These are phyloP conservation scores for Luffia ferchaultella DNA, from an alignment of 2,888 invertebrate genomes.

Conservation along the genomic window DNA sequence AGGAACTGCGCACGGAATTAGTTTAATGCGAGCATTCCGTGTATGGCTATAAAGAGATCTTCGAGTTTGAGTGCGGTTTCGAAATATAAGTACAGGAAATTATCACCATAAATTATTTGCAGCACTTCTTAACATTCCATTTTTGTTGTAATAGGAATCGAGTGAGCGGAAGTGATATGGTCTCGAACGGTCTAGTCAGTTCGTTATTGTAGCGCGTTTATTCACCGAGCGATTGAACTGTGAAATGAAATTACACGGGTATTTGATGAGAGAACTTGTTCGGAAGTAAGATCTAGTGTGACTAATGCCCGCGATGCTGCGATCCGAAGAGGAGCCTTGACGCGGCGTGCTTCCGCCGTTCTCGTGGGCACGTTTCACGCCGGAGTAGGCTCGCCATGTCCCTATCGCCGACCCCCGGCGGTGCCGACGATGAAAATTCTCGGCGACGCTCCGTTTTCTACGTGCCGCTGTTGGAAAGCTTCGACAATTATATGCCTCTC, in stretches of 20 bases:
- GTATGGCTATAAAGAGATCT: no score
- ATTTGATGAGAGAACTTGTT: constrained; percentile 23
- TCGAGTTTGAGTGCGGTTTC: no score
- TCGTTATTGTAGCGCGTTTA: constrained; percentile 12
- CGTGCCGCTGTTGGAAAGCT: constrained; percentile 72
- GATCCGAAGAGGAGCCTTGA: constrained; percentile 39
- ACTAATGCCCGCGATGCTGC: constrained; percentile 43
- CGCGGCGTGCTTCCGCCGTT: constrained; percentile 43
- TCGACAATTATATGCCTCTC: constrained; percentile 65
- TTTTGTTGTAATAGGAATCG: constrained; percentile 15
- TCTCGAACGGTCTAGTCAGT: not conserved
- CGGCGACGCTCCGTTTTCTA: constrained; percentile 79
- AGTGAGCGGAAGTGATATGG: constrained; percentile 17
- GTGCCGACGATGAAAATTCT: constrained; percentile 54
- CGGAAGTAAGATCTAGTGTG: constrained; percentile 35
- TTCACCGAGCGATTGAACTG: constrained; percentile 29
- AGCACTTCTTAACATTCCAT: constrained; percentile 28
- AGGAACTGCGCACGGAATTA: no score
- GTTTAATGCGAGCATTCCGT: no score
- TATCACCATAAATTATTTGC: no score
- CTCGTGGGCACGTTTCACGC: constrained; percentile 20
- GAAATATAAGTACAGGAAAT: no score
- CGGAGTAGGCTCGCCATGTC: constrained; percentile 46
- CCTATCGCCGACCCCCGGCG: constrained; percentile 25
- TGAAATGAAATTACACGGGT: constrained; percentile 29